These are phyloP conservation scores for Anabas testudineus DNA, from an alignment of 2,797 vertebrate species.

Conservation along the genomic window DNA sequence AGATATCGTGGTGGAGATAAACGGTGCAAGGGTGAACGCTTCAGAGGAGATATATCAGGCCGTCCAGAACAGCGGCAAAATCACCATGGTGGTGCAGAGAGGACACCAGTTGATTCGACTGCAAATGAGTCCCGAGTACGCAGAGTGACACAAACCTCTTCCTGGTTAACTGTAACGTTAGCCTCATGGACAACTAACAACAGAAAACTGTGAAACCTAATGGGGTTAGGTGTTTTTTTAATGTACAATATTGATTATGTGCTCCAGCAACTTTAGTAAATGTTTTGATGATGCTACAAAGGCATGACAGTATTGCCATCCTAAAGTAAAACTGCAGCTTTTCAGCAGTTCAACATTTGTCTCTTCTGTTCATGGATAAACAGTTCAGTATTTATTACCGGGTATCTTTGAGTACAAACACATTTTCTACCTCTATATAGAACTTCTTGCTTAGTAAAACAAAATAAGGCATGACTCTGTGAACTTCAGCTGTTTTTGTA, in stretches of 20 bases:
- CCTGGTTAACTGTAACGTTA: neutral
- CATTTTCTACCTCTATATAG: conserved; percentile 33
- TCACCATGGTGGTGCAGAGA: conserved; percentile 88
- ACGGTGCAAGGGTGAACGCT: conserved; percentile 82
- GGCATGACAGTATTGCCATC: neutral
- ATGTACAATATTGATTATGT: neutral
- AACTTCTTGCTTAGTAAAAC: neutral
- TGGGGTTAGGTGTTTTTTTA: neutral
- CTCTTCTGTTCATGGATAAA: neutral
- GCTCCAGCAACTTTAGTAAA: neutral
- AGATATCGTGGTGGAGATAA: conserved; percentile 93
- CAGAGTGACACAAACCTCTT: conserved; percentile 79
- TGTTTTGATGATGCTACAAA: neutral
- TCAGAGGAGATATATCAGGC: conserved; percentile 93
- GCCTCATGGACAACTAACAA: neutral
- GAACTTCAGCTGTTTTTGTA: conserved; percentile 1
- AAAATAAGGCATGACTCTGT: neutral
- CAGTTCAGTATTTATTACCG: neutral
- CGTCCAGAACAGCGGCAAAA: conserved; percentile 84
- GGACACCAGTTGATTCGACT: conserved; percentile 83
- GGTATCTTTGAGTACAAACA: conserved; percentile 4
- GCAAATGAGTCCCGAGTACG: conserved; percentile 89
- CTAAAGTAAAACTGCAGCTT: neutral
- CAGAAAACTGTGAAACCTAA: conserved; percentile 27
- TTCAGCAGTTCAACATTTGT: neutral